Evolutionary conservation across 2,888 invertebrate genomes (phyloP).

Genomic region (Syrphus vitripennis): DNA sequence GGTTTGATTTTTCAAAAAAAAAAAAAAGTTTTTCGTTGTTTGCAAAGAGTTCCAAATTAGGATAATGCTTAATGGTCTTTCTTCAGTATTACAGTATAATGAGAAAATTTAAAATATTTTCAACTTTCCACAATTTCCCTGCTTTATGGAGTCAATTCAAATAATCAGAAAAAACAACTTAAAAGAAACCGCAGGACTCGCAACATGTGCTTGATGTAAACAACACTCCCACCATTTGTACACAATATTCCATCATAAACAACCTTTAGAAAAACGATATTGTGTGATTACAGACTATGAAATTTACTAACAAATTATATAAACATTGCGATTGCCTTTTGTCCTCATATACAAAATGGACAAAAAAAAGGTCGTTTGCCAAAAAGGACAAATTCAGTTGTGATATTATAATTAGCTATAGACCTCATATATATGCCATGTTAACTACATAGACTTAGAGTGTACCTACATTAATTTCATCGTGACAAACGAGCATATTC

Average conservation of each 20-base stretch:
- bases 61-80: background rate
- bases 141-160: background rate
- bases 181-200: background rate
- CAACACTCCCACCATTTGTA: background rate
- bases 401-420: conserved; percentile 25
- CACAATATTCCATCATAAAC: background rate
- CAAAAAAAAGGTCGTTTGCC: conserved; percentile 5
- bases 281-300: conserved; percentile 17
- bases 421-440: background rate
- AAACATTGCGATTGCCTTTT: conserved; percentile 14
- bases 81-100: background rate
- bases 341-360: background rate
- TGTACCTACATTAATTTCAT: conserved; percentile 12
- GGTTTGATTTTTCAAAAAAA: background rate
- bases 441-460: background rate
- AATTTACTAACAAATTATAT: conserved; percentile 6
- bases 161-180: background rate
- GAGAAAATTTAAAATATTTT: no score
- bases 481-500: conserved; percentile 28
- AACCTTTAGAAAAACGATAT: background rate
- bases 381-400: conserved; percentile 17
- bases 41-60: background rate
- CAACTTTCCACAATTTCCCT: no score
- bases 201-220: background rate
- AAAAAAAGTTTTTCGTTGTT: background rate